Evolutionary conservation across 2,888 invertebrate species (phyloP), one percentile per base, ranked within the genome.

Genomic region (Sabellastarte sp.): DNA sequence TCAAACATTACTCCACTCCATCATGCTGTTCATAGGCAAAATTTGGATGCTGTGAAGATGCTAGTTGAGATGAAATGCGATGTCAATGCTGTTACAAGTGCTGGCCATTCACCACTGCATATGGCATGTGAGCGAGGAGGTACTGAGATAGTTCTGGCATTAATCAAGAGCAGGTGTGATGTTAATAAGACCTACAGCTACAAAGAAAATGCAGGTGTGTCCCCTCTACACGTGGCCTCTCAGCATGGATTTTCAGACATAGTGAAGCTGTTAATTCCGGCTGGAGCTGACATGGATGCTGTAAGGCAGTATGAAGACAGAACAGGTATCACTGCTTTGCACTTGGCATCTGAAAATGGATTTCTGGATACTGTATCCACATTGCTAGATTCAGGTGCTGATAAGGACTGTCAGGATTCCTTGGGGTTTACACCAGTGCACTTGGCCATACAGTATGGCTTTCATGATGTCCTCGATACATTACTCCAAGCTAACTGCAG

Each of bases 1-100:
- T 50, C 59, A 28, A 61, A 64, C 24, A 61, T 70, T 28, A 73
- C 67, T 4, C 66, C 71, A 2, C 57, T 73, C 4, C 70, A 73
- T 56, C 70, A 70, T 51, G 73, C 73, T 1, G 73, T 73, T 26
- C 60, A 63, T 50, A 67, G 65, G 30, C 61, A 70, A 57, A 66
- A 69, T 31, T 26, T 59, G 4, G 64, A 66, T 20, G 60, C 74
- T 10, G 73, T 70, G 24, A 56, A 52, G 55, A 63, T 59, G 26
- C 63, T 73, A 50, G 24, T 72, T 20, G 55, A 58, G 2, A 53
- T 66, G 10, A 64, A 64, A 2, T 32, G 64, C 33, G 50, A 67
- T 57, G 63, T 68, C 4, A 63, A 67, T 50, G 58, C 63, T 4
- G 29, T 56, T 15, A 53, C 55, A 33, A 56, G 32, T 41, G 1